Evolutionary conservation across 2,113 vertebrate genomes (phyloP).

Genomic region (Petroica traversi): DNA sequence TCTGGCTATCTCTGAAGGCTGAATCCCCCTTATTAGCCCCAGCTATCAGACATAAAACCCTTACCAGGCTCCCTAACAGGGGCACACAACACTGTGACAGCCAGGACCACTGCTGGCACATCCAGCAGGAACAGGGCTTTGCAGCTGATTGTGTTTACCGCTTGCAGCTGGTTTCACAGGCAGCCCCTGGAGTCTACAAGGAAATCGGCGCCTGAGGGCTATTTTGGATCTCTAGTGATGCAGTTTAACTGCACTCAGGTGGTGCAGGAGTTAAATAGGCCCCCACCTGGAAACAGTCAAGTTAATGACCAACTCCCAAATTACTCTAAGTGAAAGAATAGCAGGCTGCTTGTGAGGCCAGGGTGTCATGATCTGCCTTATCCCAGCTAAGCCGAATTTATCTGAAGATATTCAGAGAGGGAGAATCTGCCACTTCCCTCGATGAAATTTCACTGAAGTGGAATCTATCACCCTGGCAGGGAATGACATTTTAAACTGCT

Average conservation of each 20-base stretch:
- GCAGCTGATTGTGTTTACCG: accelerated
- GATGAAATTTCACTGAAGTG: not conserved
- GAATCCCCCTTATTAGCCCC: not conserved
- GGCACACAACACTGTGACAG: accelerated
- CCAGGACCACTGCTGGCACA: accelerated
- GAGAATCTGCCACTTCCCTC: not conserved
- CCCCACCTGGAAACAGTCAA: not conserved
- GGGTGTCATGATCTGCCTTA: not conserved
- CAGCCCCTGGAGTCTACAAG: not conserved
- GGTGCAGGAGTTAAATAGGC: not conserved
- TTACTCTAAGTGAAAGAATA: not conserved
- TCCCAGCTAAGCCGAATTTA: not conserved
- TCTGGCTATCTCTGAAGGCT: not conserved
- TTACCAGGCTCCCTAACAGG: not conserved
- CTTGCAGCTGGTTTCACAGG: not conserved
- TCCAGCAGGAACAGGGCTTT: not conserved
- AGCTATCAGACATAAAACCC: not conserved
- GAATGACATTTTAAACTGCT: constrained; percentile 48
- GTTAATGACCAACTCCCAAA: not conserved
- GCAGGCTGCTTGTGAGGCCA: not conserved
- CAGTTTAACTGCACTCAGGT: not conserved
- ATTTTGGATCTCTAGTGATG: not conserved
- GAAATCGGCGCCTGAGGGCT: not conserved
- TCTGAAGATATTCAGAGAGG: not conserved
- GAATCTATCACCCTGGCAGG: not conserved